Base-by-base conservation (phyloP, 2,113 vertebrate species). In the Alaudala cheleensis region DNA sequence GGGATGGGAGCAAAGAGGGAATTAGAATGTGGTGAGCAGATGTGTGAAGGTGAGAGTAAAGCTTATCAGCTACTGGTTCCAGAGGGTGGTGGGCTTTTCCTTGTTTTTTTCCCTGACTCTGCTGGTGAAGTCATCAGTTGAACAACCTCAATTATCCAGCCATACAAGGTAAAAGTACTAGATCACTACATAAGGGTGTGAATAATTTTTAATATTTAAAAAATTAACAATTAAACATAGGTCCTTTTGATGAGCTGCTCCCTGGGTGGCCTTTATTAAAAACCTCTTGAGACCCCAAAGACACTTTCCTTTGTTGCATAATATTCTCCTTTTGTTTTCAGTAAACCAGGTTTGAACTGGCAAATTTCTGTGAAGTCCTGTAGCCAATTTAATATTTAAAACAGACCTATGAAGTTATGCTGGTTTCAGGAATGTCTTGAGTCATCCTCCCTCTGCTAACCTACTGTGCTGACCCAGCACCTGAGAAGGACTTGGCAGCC, bases 41-140 rank as follows among this genome's bases (percentile, higher is more conserved):
- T 96, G 94, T 94, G 69, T 51, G 76, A 96, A 93, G 95, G 94
- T 96, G 94, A 96, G 92, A 94, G 60, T 88, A 95, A 96, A 94
- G 69, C 80, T 86, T 90, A 94, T 97, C 93, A 88, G 92, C 95
- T 97, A 94, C 96, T 86, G 57, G n/a, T 92, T 96, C 86, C 67
- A 90, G 60, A 74, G 88, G 6, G 26, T 78, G 34, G 51, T 86
- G 77, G 72, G 34, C 9, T 90, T 97, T 84, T 72, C 20, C 53
- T 81, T 90, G 80, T 6, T 57, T 61, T 91, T 84, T 44, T 81
- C 60, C 45, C 28, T 60, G n/a, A 16, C n/a, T 92, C 33, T 50
- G 49, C 33, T 88, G 56, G 44, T 88, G 51, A 90, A 90, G 29
- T 88, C 49, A 79, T 82, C n/a, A 24, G 33, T 57, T 88, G 92